Evolutionary conservation across 2,888 invertebrate genomes (phyloP), one percentile per base, ranked within the genome.

Genomic region (Drosophila birchii): DNA sequence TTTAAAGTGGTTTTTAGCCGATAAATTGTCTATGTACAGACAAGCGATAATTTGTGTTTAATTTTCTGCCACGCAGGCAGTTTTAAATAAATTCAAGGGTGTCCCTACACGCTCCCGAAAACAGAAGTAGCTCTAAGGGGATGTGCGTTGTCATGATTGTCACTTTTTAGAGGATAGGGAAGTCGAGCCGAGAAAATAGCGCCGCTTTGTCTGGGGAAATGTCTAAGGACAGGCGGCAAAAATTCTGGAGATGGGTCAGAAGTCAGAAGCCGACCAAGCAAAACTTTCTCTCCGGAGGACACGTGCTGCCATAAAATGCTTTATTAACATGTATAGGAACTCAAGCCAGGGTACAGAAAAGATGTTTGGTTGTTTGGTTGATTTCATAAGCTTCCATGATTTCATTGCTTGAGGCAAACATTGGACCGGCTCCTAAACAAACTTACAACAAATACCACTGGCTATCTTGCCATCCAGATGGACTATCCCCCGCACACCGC

Each of bases 291-390:
- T 34, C 26, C 60, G 16, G 47, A 75, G 45, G 54, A 36, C 75
- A 83, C 74, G 72, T 78, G 88, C 85, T 71, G 72, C 38, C 78
- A 87, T 87, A 85, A 84, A 89, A 81, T 71, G 55, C 60, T 85
- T 85, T 87, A 87, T 85, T 88, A 89, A 73, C 85, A 78, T 76
- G 59, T 45, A 63, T 45, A 68, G 41, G n/a, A 64, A 47, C 32
- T 43, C 23, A n/a, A 38, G 23, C 4, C 36, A 54, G n/a, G 7
- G 23, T 49, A 18, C 39, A 32, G 53, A 55, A 20, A 51, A 12
- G 26, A 39, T 12, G 36, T 20, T 23, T 23, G 32, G 43, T 18
- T 47, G 55, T 66, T 41, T 47, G 67, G 73, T 62, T 44, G 62
- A 45, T 43, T 75, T 58, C 47, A 41, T 45, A 39, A 56, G 75